Evolutionary conservation across 2,113 vertebrate species (phyloP).

Genomic region (Scolopax mira): DNA sequence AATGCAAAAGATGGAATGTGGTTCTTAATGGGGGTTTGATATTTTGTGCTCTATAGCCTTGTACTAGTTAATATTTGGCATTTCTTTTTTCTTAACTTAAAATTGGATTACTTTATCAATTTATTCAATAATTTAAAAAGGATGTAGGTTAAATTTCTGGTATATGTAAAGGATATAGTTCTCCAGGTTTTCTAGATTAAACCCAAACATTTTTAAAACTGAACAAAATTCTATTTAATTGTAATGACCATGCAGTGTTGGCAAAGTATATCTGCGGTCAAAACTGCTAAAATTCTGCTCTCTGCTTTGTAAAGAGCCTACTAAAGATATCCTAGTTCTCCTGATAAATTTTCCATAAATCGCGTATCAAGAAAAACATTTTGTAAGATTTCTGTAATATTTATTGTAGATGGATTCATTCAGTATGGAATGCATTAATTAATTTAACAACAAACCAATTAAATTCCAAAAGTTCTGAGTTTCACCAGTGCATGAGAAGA

Average conservation of each 20-base stretch:
- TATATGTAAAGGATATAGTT: background rate
- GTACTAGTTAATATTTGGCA: background rate
- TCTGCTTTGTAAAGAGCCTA: background rate
- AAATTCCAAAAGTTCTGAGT: background rate
- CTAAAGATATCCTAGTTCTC: background rate
- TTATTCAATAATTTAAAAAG: background rate
- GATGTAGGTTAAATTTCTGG: background rate
- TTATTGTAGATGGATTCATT: background rate
- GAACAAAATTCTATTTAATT: background rate
- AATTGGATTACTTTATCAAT: background rate
- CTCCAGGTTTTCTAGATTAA: background rate
- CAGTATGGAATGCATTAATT: fast-evolving
- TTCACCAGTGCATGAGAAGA: background rate
- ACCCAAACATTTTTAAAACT: background rate
- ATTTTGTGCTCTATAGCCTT: background rate
- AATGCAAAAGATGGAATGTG: background rate
- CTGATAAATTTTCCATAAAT: background rate
- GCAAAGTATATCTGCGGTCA: background rate
- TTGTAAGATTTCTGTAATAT: background rate
- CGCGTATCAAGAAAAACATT: background rate
- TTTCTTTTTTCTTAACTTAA: background rate
- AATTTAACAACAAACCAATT: background rate
- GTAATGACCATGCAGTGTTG: background rate
- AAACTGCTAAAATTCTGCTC: background rate
- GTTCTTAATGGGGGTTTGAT: background rate